Evolutionary conservation across 2,797 vertebrate species (phyloP).

Genomic region (Coregonus sp.): DNA sequence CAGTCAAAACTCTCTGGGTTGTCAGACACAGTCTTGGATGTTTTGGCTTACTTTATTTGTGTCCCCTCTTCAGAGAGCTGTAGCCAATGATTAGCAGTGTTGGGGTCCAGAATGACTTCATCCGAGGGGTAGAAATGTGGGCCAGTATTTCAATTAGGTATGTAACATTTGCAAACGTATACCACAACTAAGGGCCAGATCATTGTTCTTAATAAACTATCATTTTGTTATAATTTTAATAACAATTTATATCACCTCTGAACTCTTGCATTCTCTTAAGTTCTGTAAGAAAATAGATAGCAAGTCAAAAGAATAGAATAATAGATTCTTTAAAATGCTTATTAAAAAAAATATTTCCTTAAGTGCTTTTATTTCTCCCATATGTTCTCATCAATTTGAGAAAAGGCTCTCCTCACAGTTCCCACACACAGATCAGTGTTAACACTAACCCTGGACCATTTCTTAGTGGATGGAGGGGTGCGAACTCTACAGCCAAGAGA

Average conservation of each 20-base stretch:
- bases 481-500: neutral
- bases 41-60: conserved; percentile 40
- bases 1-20: neutral
- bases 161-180: no score
- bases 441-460: conserved; percentile 45
- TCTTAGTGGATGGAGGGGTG: conserved; percentile 3
- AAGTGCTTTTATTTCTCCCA: no score
- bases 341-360: no score
- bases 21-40: neutral
- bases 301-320: no score
- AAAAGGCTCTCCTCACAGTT: conserved; percentile 39
- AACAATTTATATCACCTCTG: no score
- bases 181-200: no score
- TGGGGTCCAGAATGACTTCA: no score
- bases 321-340: no score
- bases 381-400: neutral
- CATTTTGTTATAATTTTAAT: no score
- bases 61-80: conserved; percentile 3
- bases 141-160: no score
- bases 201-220: conserved; percentile 12
- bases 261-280: conserved; percentile 48
- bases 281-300: conserved; percentile 38
- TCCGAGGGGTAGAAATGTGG: no score
- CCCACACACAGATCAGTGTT: conserved; percentile 52
- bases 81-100: no score